Conservation (phyloP, 2,113 vertebrate genomes). For the Phocoena phocoena region DNA sequence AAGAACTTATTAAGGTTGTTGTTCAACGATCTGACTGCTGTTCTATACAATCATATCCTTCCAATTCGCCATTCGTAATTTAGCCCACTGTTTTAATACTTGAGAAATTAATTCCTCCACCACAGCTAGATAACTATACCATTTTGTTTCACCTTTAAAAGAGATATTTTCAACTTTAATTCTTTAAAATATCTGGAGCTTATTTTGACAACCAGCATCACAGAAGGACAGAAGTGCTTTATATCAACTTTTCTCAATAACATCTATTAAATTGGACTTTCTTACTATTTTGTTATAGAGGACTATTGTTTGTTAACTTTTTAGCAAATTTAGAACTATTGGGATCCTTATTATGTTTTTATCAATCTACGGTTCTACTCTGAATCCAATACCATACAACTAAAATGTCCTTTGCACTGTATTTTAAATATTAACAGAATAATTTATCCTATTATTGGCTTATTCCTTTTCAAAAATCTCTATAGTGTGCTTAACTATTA, state of each 20-base stretch:
- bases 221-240: not conserved
- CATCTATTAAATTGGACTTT: not conserved
- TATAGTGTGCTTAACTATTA: not conserved
- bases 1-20: not conserved
- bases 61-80: not conserved
- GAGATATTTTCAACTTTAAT: not conserved
- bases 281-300: not conserved
- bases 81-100: not conserved
- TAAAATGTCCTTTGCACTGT: not conserved
- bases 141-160: not conserved
- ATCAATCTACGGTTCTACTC: not conserved
- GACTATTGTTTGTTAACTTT: not conserved
- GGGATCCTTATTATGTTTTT: not conserved
- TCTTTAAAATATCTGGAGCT: conserved; percentile 7
- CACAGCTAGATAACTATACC: not conserved
- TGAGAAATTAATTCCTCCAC: not conserved
- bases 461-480: not conserved
- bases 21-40: too few species aligned
- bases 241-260: not conserved
- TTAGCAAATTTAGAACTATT: not conserved
- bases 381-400: not conserved
- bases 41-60: not conserved
- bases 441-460: not conserved
- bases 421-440: conserved; percentile 21
- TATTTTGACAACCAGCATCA: not conserved